Conservation (phyloP, 2,113 vertebrate species). For the Piprites chloris region DNA sequence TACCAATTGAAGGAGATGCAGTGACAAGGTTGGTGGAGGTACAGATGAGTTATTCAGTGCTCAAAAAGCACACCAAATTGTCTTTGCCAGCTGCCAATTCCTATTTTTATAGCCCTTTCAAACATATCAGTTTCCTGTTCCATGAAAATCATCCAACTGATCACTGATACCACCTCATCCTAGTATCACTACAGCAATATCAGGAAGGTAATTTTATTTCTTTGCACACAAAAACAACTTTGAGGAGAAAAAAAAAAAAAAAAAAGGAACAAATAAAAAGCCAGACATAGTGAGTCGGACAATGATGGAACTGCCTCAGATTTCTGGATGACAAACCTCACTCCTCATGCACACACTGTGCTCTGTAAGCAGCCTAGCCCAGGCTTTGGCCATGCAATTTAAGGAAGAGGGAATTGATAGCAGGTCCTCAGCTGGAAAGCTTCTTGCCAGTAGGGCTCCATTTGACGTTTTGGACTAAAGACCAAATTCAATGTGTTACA, state of each 20-base stretch:
- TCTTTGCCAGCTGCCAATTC: not conserved
- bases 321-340: not conserved
- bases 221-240: not conserved
- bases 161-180: not conserved
- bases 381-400: not conserved
- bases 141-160: not conserved
- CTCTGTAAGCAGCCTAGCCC: not conserved
- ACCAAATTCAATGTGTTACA: not conserved
- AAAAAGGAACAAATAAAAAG: not conserved
- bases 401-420: not conserved
- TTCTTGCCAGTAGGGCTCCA: not conserved
- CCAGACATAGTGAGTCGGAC: not conserved
- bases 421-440: not conserved
- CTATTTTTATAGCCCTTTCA: not conserved
- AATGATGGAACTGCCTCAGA: not conserved
- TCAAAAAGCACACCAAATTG: not conserved
- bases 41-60: not conserved
- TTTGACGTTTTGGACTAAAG: not conserved
- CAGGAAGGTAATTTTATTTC: not conserved
- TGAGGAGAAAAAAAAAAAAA: fast-evolving
- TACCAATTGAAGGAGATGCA: not conserved
- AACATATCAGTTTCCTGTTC: not conserved
- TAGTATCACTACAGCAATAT: not conserved
- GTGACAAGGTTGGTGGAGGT: not conserved
- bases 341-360: not conserved